phyloP scores from a whole-genome alignment of 2,888 invertebrate genomes.

The Acheta domesticus region DNA sequence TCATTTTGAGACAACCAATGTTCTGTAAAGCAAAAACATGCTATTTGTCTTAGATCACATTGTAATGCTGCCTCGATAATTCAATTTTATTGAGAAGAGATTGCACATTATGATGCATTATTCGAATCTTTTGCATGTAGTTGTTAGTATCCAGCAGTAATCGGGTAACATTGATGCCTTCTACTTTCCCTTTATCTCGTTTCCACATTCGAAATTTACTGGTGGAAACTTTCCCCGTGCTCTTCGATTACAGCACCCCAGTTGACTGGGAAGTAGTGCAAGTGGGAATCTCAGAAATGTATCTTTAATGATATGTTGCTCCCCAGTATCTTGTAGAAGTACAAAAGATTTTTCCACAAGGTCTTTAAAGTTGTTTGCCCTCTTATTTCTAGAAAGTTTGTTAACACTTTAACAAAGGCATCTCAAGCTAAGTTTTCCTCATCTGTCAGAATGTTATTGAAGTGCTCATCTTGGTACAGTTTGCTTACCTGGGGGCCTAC shows the following conservation, averaged over 20 bases:
- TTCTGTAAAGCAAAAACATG: too few relatives aligned
- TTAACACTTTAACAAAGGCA: background rate
- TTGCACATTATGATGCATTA: too few relatives aligned
- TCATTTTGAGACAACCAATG: too few relatives aligned
- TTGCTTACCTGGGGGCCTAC: background rate
- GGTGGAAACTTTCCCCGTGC: background rate
- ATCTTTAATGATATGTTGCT: background rate
- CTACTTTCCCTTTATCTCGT: constrained; percentile 19
- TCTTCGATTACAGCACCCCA: too few relatives aligned
- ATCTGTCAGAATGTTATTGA: background rate
- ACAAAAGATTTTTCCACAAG: background rate
- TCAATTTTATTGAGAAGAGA: too few relatives aligned
- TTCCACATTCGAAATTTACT: constrained; percentile 20
- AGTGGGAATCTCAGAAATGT: too few relatives aligned
- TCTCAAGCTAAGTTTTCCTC: background rate
- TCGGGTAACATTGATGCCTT: constrained; percentile 12
- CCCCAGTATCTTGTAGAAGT: background rate
- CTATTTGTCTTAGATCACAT: too few relatives aligned
- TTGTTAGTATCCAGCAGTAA: constrained; percentile 20
- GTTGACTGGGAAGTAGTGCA: too few relatives aligned
- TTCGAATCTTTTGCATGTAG: too few relatives aligned
- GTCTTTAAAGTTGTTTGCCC: background rate
- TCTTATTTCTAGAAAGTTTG: too few relatives aligned
- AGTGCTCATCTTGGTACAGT: background rate
- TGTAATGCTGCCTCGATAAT: too few relatives aligned